Base-by-base conservation (phyloP, 2,797 vertebrate species). In the Tangara arthus region DNA sequence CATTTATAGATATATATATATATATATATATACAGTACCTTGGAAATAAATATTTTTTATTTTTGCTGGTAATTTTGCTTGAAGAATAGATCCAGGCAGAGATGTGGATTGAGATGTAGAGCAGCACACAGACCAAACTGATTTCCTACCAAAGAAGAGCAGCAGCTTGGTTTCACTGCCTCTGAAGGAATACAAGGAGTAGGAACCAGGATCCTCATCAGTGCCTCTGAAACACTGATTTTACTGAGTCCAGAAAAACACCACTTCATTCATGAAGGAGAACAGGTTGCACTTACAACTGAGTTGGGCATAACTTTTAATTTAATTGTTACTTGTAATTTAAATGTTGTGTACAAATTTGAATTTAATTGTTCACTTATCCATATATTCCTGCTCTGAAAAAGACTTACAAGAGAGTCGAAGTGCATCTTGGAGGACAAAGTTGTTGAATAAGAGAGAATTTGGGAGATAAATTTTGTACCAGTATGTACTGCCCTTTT, bases 201-300 rank as follows among this genome's bases (percentile, higher is more conserved):
- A 8, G 21, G n/a, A 68, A 8, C 23, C 24, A 47, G 21, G 4
- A 3, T 7, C 18, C n/a, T 46, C 4, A 2, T 10, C 42, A 46
- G 12, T 3, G 8, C 8, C 42, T 42, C 50, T 71, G 59, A 71
- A 82, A 71, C 23, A 17, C 6, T 37, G 32, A 34, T 55, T 76
- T 71, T 55, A 11, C 16, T 30, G 57, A 55, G 9, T 12, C 9
- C n/a, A 79, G 41, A 32, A 46, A 77, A 73, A 39, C 11, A 18
- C 2, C 16, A 5, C 6, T 69, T 64, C 1, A 1, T 27, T 37
- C 1, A 0, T 1, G 2, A 19, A 24, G n/a, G 15, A 39, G 24
- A 69, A 39, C 4, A 42, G 15, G 10, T 22, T 50, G 27, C 1
- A 7, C 9, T 56, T 17, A 11, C 0, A 71, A 57, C 21, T 5